These are phyloP conservation scores for Ancistrus triradiatus DNA, from an alignment of 2,113 vertebrate genomes.

Conservation along the genomic window DNA sequence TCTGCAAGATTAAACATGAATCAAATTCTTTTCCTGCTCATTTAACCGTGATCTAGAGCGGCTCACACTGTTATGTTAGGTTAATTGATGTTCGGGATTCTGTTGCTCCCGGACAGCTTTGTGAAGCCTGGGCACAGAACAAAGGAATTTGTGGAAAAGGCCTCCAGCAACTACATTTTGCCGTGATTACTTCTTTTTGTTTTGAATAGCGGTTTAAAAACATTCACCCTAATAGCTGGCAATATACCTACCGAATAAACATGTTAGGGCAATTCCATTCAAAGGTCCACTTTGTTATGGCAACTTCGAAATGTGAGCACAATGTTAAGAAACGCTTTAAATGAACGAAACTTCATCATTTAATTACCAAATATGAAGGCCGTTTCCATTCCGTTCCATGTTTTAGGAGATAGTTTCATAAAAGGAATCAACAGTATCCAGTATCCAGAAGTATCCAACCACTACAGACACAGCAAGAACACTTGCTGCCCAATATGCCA, in stretches of 20 bases:
- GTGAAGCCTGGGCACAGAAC: constrained; percentile 6
- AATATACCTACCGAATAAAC: neutral
- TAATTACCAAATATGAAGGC: no score
- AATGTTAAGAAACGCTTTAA: neutral
- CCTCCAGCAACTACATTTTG: neutral
- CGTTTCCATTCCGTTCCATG: no score
- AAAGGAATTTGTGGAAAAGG: neutral
- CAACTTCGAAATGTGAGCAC: neutral
- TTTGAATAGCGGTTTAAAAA: no score
- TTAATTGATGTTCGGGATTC: constrained; percentile 39
- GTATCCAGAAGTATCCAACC: no score
- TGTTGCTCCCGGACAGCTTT: neutral
- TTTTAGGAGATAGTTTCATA: no score
- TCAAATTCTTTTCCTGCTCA: constrained; percentile 45
- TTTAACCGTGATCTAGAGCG: constrained; percentile 31
- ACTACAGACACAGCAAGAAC: no score
- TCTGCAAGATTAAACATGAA: constrained; percentile 58
- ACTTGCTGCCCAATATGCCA: no score
- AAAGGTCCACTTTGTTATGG: neutral
- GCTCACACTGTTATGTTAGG: constrained; percentile 28
- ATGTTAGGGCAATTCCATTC: neutral
- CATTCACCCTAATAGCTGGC: no score
- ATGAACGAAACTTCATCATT: no score
- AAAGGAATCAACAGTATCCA: no score
- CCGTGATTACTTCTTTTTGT: no score